Base-by-base conservation (phyloP, 2,113 vertebrate genomes). In the Rutilus rutilus region DNA sequence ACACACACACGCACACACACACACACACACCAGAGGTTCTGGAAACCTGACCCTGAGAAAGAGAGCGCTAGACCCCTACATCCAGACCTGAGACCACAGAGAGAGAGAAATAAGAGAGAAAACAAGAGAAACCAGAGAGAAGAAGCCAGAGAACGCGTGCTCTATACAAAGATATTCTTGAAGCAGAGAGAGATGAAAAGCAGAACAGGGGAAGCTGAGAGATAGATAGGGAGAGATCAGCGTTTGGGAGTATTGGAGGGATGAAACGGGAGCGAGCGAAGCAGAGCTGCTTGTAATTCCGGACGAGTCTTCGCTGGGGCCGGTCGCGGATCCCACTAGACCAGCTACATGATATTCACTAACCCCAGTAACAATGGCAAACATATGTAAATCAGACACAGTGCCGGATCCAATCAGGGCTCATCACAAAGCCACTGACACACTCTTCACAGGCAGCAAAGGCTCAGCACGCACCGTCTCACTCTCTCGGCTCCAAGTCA, bases 321-420 rank as follows among this genome's bases (percentile, higher is more conserved):
- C 90, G 87, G 89, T 91, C 89, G 89, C 92, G 64, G 91, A 85
- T 94, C 93, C 92, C 93, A 73, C 71, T 77, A 90, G 93, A 90
- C 89, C 92, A 91, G 90, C 92, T 94, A 93, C 94, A 94, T 93
- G 93, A 94, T 94, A 94, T 94, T 92, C 92, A 93, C 93, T 94
- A 93, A 95, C 92, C 92, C 88, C 90, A 65, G 88, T 92, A 94
- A 94, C 93, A 94, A 94, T 92, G 92, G 92, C 92, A 94, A 95
- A 95, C 93, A 94, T 92, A 95, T 95, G 93, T 93, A 94, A 93
- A 94, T 94, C 89, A 92, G 91, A 86, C 89, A 74, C 86, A 88
- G 89, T 91, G 91, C 91, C 93, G 89, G 80, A 91, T 92, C 92
- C 93, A 93, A 93, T 94, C 93, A 93, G 90, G 88, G 47, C 89